These are phyloP conservation scores for Eupithecia insigniata DNA, from an alignment of 2,888 invertebrate genomes.

Conservation along the genomic window DNA sequence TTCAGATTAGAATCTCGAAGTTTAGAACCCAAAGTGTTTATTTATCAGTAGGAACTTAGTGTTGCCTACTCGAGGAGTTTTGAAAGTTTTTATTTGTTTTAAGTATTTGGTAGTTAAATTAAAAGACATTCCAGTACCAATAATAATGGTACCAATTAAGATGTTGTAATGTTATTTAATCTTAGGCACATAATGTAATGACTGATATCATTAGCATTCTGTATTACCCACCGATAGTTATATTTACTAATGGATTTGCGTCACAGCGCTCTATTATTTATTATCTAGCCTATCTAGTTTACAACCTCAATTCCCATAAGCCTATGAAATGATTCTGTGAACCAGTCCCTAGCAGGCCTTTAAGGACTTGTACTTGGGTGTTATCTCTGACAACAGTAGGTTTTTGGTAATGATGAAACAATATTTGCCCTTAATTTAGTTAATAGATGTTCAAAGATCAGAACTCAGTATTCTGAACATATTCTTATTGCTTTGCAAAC, in stretches of 20 bases:
- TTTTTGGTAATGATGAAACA: not conserved
- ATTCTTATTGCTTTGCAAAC: not conserved
- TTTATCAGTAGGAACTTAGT: slow-evolving; percentile 6
- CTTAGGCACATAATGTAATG: slow-evolving; percentile 23
- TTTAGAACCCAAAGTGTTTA: slow-evolving; percentile 28
- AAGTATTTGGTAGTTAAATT: slow-evolving; percentile 23
- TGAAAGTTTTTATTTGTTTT: slow-evolving; percentile 25
- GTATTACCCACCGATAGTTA: slow-evolving; percentile 29
- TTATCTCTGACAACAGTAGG: not conserved
- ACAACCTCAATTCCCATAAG: not conserved
- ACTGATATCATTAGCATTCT: slow-evolving; percentile 25
- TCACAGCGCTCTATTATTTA: not conserved
- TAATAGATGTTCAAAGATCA: not conserved
- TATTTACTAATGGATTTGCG: slow-evolving; percentile 13
- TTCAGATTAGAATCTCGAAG: too few species aligned
- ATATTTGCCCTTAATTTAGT: not conserved
- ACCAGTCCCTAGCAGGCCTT: not conserved
- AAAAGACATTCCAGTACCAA: slow-evolving; percentile 11
- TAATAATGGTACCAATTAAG: slow-evolving; percentile 16
- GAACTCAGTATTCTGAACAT: not conserved
- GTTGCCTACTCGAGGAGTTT: not conserved
- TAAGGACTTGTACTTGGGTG: not conserved
- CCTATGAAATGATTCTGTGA: not conserved
- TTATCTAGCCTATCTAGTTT: not conserved
- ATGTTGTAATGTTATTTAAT: slow-evolving; percentile 29